Base-by-base conservation (phyloP, 2,113 vertebrate species). In the Rhagologus leucostigma region DNA sequence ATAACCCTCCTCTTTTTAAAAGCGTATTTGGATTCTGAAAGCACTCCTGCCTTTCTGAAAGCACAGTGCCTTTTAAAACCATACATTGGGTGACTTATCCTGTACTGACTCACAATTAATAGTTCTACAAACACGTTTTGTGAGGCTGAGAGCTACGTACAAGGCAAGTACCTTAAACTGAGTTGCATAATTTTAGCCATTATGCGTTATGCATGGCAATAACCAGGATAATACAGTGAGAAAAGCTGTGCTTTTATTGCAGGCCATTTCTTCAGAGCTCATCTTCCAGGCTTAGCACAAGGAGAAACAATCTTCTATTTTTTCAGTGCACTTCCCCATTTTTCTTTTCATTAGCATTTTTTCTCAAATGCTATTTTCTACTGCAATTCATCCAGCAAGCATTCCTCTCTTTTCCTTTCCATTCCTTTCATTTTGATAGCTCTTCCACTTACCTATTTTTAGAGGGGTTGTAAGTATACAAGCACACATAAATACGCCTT, bases 281-380 rank as follows among this genome's bases (percentile, higher is more conserved):
- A 69, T 92, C 60, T 91, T 81, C 52, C 64, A 95, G 52, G 47
- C 56, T 46, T 4, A 82, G 60, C 42, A 56, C 22, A 78, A 84
- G 44, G 24, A 92, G 62, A 82, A 89, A 92, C 41, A 4, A 41
- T 82, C 35, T 78, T 87, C 69, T 78, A 18, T 84, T 77, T 86
- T 81, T 69, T 74, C 68, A 47, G 6, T 63, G 19, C 33, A 33
- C 39, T 71, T 74, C 32, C 69, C 69, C 21, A 44, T 95, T 92
- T 96, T 92, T 91, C 87, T 84, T 42, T 82, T 76, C 47, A 60
- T 87, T 91, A 91, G 26, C 18, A 62, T 89, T 95, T 92, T 74
- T 70, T 78, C 81, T 91, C 73, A 71, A 84, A 71, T 82, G 44
- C 42, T 71, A 16, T 86, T 79, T 79, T 46, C 50, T 74, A n/a